phyloP scores from a whole-genome alignment of 2,113 vertebrate genomes.

The Zosterops borbonicus region DNA sequence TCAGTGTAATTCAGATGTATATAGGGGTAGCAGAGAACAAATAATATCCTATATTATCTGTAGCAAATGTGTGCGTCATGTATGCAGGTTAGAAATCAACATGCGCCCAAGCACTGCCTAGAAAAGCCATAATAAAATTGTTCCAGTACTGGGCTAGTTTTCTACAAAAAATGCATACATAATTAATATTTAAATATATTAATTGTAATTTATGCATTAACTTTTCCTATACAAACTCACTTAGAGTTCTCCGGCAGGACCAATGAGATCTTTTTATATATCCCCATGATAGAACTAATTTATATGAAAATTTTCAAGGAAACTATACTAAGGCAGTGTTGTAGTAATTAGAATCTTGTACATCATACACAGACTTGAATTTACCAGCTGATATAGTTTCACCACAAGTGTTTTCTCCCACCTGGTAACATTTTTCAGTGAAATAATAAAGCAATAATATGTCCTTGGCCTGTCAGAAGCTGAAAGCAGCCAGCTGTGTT shows the following conservation, averaged over 20 bases:
- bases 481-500: not conserved
- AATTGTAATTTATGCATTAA: not conserved
- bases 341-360: not conserved
- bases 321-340: not conserved
- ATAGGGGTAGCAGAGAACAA: not conserved
- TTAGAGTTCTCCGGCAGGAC: not conserved
- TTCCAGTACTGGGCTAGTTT: not conserved
- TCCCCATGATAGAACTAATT: not conserved
- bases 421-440: not conserved
- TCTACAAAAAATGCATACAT: not conserved
- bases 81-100: not conserved
- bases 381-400: not conserved
- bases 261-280: not conserved
- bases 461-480: not conserved
- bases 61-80: rapidly evolving
- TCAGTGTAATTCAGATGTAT: not conserved
- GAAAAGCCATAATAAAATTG: not conserved
- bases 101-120: not conserved
- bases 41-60: not conserved
- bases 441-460: not conserved
- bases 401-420: not conserved
- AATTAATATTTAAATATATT: not conserved
- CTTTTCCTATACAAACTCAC: not conserved
- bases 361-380: not conserved
- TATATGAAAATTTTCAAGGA: not conserved